Conservation (phyloP, 2,888 invertebrate genomes). For the Subacronicta megacephala region DNA sequence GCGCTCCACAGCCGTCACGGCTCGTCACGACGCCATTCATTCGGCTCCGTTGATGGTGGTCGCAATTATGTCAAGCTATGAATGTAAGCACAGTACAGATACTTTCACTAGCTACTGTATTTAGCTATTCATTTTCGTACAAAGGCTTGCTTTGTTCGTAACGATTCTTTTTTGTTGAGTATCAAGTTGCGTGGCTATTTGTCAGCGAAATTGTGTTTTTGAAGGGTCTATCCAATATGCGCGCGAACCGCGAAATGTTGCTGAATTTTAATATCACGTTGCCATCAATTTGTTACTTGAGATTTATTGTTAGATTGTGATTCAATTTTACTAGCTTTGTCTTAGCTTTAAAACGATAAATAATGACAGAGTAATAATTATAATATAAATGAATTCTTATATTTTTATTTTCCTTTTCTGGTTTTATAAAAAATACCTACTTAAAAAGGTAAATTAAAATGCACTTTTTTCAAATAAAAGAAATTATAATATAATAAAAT, state of each 20-base stretch:
- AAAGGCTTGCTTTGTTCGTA: conserved; percentile 50
- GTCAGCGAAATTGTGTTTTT: conserved; percentile 48
- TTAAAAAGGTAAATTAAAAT: too few species aligned
- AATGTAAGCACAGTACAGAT: conserved; percentile 60
- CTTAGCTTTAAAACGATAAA: background rate
- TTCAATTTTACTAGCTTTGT: conserved; percentile 11
- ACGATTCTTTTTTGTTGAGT: conserved; percentile 46
- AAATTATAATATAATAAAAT: too few species aligned
- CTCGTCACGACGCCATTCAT: conserved; percentile 81
- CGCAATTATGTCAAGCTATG: conserved; percentile 77
- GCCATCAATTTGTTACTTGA: conserved; percentile 36
- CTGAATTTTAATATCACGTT: conserved; percentile 54
- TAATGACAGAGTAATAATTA: background rate
- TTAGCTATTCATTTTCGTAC: conserved; percentile 55
- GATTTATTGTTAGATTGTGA: conserved; percentile 30
- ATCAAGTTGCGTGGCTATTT: conserved; percentile 46
- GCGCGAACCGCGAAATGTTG: conserved; percentile 37
- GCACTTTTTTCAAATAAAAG: too few species aligned
- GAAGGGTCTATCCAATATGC: conserved; percentile 41
- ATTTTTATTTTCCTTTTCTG: too few species aligned
- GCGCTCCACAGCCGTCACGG: conserved; percentile 73
- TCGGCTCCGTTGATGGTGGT: conserved; percentile 75
- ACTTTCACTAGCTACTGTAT: conserved; percentile 58
- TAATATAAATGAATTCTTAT: too few species aligned
- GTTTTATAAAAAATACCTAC: too few species aligned